Conservation (phyloP, 2,797 vertebrate genomes). For the Gymnocypris eckloni region DNA sequence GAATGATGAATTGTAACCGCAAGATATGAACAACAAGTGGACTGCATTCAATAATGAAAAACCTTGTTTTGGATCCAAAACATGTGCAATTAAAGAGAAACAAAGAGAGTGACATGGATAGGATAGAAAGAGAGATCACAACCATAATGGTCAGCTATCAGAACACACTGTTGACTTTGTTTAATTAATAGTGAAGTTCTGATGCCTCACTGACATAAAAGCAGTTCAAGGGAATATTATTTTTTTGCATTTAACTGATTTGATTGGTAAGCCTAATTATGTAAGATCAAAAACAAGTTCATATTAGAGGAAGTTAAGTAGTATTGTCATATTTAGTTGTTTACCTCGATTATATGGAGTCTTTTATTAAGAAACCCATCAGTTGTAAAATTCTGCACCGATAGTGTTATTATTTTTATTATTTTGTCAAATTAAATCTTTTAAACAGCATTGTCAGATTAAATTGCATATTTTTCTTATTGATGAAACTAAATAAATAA, state of each 20-base stretch:
- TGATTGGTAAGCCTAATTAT: not conserved
- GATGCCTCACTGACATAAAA: not conserved
- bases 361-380: not conserved
- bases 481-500: conserved; percentile 3
- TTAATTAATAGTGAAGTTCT: conserved; percentile 14
- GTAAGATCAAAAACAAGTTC: not conserved
- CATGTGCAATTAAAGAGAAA: conserved; percentile 53
- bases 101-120: conserved; percentile 60
- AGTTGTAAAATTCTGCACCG: not conserved
- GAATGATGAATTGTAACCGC: conserved; percentile 75
- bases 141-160: conserved; percentile 43
- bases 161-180: not conserved
- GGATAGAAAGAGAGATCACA: conserved; percentile 59
- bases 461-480: not conserved
- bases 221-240: not conserved
- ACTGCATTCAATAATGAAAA: conserved; percentile 53
- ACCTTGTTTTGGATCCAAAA: conserved; percentile 41
- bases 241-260: not conserved
- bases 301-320: not conserved
- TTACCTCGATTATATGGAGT: not conserved
- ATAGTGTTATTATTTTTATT: not conserved
- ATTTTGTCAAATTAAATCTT: not conserved
- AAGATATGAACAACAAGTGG: conserved; percentile 62
- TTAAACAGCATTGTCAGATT: not conserved
- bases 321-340: not conserved